These are phyloP conservation scores for Acipenser ruthenus DNA, from an alignment of 2,797 vertebrate genomes.

Conservation along the genomic window DNA sequence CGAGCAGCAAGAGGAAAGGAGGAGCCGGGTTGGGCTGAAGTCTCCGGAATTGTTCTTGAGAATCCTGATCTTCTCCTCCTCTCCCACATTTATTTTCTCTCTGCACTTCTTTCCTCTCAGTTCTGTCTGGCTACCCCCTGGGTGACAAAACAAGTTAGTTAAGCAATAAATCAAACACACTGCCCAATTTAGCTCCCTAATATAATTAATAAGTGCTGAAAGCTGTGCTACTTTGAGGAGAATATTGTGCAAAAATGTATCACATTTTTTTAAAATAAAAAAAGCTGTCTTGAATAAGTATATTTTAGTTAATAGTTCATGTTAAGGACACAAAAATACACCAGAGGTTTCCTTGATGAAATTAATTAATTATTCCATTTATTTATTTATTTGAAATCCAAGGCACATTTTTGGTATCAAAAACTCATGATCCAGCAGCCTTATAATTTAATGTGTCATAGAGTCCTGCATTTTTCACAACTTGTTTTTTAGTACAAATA, in stretches of 20 bases:
- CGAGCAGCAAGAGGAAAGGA: conserved; percentile 15
- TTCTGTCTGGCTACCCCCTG: conserved; percentile 56
- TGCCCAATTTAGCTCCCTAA: conserved; percentile 67
- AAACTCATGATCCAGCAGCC: too few species aligned
- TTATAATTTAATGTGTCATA: too few species aligned
- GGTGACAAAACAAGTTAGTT: conserved; percentile 68
- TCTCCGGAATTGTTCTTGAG: neutral
- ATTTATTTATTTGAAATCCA: too few species aligned
- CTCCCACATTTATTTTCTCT: conserved; percentile 42
- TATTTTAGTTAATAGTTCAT: conserved; percentile 23
- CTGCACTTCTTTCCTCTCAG: conserved; percentile 37
- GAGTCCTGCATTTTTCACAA: too few species aligned
- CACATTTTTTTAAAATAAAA: conserved; percentile 9
- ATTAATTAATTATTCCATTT: too few species aligned
- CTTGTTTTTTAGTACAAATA: too few species aligned
- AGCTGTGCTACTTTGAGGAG: conserved; percentile 54
- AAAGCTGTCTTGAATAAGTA: neutral
- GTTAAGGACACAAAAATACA: too few species aligned
- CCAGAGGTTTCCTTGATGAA: too few species aligned
- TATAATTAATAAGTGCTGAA: conserved; percentile 70
- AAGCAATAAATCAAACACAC: conserved; percentile 66
- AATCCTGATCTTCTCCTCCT: conserved; percentile 42
- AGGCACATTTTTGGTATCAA: too few species aligned
- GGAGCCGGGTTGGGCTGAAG: conserved; percentile 37
- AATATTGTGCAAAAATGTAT: conserved; percentile 35